Conservation (phyloP, 2,113 vertebrate species). For the Aphelocoma coerulescens region DNA sequence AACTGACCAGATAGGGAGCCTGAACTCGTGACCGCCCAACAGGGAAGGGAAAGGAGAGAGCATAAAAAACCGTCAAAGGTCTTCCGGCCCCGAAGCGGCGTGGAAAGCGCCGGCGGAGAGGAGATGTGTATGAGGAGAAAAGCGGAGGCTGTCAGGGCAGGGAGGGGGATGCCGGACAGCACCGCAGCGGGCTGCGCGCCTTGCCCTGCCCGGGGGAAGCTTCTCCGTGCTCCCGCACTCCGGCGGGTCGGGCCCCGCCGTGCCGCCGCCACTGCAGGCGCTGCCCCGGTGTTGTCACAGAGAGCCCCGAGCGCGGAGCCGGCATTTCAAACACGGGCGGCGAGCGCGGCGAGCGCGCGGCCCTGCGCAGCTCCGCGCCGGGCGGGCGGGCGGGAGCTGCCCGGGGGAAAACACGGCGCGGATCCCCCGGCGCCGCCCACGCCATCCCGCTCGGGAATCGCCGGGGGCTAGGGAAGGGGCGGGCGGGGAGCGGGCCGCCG, state of each 20-base stretch:
- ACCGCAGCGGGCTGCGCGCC: not conserved
- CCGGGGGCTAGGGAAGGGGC: not conserved
- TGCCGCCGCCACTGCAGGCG: conserved; percentile 10
- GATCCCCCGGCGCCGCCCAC: conserved; percentile 9
- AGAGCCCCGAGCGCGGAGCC: conserved; percentile 18
- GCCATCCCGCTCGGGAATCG: not conserved
- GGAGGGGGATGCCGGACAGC: not conserved
- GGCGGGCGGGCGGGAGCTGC: not conserved
- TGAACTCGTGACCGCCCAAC: not conserved
- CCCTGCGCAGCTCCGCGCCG: conserved; percentile 38
- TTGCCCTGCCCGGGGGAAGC: not conserved
- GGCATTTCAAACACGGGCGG: conserved; percentile 68
- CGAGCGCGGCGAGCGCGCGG: conserved; percentile 62
- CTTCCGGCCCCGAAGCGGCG: not conserved
- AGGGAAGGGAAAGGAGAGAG: not conserved
- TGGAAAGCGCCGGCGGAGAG: too few species aligned
- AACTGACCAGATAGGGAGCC: not conserved
- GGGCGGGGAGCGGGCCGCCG: not conserved
- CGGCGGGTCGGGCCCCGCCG: not conserved
- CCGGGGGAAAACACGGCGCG: conserved; percentile 68
- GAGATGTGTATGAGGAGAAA: too few species aligned
- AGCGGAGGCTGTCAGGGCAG: not conserved
- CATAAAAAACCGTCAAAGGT: not conserved
- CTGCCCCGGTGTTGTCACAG: conserved; percentile 28
- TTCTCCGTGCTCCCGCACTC: not conserved